These are phyloP conservation scores for Coremacera marginata DNA, from an alignment of 2,888 invertebrate species.

Conservation along the genomic window DNA sequence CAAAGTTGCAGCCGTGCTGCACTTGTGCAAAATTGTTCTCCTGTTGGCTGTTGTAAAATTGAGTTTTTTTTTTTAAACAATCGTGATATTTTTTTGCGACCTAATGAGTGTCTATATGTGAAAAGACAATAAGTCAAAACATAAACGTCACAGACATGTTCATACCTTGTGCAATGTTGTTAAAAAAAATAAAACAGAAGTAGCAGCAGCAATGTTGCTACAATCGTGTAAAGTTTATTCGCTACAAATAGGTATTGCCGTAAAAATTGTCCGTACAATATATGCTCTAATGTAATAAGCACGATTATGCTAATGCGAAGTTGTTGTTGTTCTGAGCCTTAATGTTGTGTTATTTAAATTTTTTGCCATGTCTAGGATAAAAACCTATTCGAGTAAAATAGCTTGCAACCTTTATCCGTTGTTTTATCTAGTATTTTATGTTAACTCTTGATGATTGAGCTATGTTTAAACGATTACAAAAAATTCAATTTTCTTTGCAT, in stretches of 20 bases:
- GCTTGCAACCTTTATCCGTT: too few relatives aligned
- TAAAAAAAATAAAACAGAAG: not conserved
- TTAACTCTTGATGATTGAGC: too few relatives aligned
- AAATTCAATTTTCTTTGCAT: not conserved
- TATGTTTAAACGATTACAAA: not conserved
- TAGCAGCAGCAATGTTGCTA: constrained; percentile 11
- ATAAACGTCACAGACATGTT: not conserved
- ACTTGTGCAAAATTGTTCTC: not conserved
- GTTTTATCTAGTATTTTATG: too few relatives aligned
- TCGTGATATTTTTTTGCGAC: not conserved
- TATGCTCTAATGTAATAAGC: constrained; percentile 10
- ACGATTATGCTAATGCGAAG: constrained; percentile 9
- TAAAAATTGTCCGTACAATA: not conserved
- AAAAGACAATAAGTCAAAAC: not conserved
- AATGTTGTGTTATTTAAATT: not conserved
- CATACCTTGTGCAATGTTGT: not conserved
- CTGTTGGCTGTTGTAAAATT: not conserved
- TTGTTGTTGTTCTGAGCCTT: not conserved
- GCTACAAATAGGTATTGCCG: not conserved
- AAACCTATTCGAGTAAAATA: too few relatives aligned
- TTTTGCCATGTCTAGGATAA: not conserved
- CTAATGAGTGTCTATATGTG: not conserved
- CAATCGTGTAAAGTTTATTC: constrained; percentile 16
- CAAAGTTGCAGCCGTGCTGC: not conserved
- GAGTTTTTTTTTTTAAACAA: not conserved